Evolutionary conservation across 2,797 vertebrate genomes (phyloP).

Genomic region (Cuculus canorus): DNA sequence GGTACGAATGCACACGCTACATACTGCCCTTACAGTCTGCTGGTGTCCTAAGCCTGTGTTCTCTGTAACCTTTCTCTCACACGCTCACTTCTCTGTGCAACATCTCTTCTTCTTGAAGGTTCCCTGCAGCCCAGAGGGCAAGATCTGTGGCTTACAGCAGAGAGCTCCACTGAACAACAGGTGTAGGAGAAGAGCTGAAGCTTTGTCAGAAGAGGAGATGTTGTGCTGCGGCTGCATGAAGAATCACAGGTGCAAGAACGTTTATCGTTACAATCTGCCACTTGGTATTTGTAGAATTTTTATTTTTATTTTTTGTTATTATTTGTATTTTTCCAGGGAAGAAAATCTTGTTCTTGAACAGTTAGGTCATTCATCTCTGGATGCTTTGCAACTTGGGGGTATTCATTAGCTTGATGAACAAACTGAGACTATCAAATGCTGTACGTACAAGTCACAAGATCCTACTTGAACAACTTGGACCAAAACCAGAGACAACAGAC

Average conservation of each 20-base stretch:
- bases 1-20: background rate
- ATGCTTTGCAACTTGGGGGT: background rate
- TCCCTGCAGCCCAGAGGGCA: background rate
- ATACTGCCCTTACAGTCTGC: background rate
- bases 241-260: background rate
- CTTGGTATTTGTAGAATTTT: background rate
- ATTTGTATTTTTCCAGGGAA: background rate
- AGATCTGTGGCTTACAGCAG: background rate
- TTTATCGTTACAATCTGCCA: background rate
- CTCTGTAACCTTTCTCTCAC: background rate
- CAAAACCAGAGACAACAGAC: background rate
- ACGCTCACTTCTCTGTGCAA: background rate
- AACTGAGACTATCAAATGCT: background rate
- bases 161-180: background rate
- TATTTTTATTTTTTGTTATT: no score
- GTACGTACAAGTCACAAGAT: fast-evolving
- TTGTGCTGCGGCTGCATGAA: background rate
- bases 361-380: background rate
- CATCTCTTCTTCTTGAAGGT: background rate
- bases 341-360: background rate
- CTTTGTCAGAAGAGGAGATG: background rate
- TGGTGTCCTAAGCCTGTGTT: background rate
- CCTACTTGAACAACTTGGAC: background rate
- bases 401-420: background rate
- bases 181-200: background rate